Base-by-base conservation (phyloP, 2,797 vertebrate species). In the Tokudaia tokunoshimensis region DNA sequence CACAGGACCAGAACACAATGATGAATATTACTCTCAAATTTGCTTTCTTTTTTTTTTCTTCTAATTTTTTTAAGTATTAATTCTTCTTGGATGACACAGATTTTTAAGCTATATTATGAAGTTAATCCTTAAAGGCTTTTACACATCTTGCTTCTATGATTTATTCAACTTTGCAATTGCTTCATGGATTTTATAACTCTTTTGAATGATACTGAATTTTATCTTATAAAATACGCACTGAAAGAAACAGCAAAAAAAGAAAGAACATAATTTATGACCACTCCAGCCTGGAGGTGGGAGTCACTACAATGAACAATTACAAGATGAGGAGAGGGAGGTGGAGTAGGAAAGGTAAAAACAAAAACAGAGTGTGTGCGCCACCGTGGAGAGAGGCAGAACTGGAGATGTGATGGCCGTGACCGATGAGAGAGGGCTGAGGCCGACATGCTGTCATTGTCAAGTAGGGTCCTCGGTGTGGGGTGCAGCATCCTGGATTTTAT, bases 131-230 rank as follows among this genome's bases (percentile, higher is more conserved):
- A 55, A 78, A 2, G 47, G 70, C 44, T 55, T 96, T 87, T 93
- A 72, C 13, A 59, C 37, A 92, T 78, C n/a, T 37, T 94, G 14
- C 8, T n/a, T 67, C 4, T 88, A 5, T n/a, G 86, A 4, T 76
- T 86, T 88, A 0, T 78, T 95, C 85, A 41, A 89, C 74, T 6
- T 14, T 88, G 1, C 63, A 67, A 13, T 70, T 95, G 4, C 57
- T 52, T 52, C 47, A 86, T 34, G 92, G 55, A 20, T 14, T 79
- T 91, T 89, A 67, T 7, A 24, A 12, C 52, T 4, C 2, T 10
- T 84, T 92, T 89, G 31, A 15, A 94, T 59, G 37, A n/a, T 91
- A 26, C n/a, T 95, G 61, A 70, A 63, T 63, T 92, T 91, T 26
- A 92, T 47, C 55, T 89, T 86, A 83, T 29, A 79, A 92, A 92